Percentiles rank a stretch among this genome's conserved stretches.
phyloP scores from a whole-genome alignment of 1,140 invertebrate genomes.

The Dendrolimus punctatus region DNA sequence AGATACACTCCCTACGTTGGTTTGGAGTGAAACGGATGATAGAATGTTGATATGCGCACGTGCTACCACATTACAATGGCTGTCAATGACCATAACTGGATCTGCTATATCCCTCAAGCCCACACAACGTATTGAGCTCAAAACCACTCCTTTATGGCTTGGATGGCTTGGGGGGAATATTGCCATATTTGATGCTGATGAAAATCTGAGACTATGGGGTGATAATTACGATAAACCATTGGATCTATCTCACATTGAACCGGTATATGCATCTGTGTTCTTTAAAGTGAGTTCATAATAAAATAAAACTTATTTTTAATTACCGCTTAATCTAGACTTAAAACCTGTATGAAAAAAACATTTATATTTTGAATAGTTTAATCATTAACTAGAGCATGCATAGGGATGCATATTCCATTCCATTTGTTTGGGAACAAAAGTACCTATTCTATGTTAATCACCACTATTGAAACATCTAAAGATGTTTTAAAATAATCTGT shows the following conservation, averaged over 20 bases:
- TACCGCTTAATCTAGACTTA: no score
- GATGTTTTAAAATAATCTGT: no score
- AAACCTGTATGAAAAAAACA: no score
- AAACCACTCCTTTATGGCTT: constrained; percentile 88
- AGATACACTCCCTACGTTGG: constrained; percentile 86
- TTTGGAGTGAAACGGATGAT: constrained; percentile 77
- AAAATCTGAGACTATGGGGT: constrained; percentile 91
- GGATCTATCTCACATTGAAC: constrained; percentile 86
- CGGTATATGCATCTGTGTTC: constrained; percentile 93
- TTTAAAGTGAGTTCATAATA: constrained; percentile 79
- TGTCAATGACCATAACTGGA: constrained; percentile 77
- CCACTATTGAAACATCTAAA: no score
- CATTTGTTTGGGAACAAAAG: no score
- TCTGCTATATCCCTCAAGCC: constrained; percentile 85
- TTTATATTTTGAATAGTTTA: no score
- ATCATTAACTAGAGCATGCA: no score
- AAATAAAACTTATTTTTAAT: no score
- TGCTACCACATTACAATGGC: constrained; percentile 45
- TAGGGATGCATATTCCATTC: no score
- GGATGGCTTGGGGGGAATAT: constrained; percentile 93
- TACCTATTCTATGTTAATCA: no score
- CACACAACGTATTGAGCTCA: constrained; percentile 79
- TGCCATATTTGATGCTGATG: constrained; percentile 87
- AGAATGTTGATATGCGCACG: constrained; percentile 49
- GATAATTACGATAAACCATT: constrained; percentile 89